Base-by-base conservation (phyloP, 2,797 vertebrate genomes). In the Cryptoprocta ferox region DNA sequence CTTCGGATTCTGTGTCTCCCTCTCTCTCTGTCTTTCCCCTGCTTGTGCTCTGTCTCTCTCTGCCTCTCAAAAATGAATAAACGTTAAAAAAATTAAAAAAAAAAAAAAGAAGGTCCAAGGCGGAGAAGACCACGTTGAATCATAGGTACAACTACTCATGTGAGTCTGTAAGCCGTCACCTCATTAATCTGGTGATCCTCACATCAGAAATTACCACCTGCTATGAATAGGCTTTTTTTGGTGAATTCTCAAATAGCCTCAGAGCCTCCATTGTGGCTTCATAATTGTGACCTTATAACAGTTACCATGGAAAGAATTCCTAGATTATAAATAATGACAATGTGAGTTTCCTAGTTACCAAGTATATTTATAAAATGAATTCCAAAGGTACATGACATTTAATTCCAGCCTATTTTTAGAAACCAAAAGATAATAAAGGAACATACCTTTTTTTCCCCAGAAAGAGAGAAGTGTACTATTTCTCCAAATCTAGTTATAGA, bases 311-410 rank as follows among this genome's bases (percentile, higher is more conserved):
- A 98, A 99, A 98, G 98, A 98, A 98, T 98, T 97, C 97, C 98
- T 97, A 97, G 98, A 98, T 98, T 98, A 98, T 98, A 99, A 98
- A 99, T 98, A 99, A 98, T 98, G 98, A 98, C 98, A 97, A 98
- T 97, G 98, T 97, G 92, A 98, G 98, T 98, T 98, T 98, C 98
- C 93, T 99, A 98, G 98, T 98, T 98, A 99, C 98, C 98, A 97
- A 98, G 98, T 97, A 95, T 98, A 98, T 98, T 98, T 98, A 97
- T 97, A 96, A 97, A 97, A 91, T 94, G 98, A 98, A 98, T 99
- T 98, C 98, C 98, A 98, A 98, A 98, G 98, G 98, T 99, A 98
- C 98, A 98, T 98, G 98, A 98, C 98, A 98, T 98, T 98, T 98
- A 97, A 98, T 98, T 98, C 98, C 96, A 94, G 96, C 59, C 95